phyloP scores from a whole-genome alignment of 2,797 vertebrate species.

The Melanogrammus aeglefinus region DNA sequence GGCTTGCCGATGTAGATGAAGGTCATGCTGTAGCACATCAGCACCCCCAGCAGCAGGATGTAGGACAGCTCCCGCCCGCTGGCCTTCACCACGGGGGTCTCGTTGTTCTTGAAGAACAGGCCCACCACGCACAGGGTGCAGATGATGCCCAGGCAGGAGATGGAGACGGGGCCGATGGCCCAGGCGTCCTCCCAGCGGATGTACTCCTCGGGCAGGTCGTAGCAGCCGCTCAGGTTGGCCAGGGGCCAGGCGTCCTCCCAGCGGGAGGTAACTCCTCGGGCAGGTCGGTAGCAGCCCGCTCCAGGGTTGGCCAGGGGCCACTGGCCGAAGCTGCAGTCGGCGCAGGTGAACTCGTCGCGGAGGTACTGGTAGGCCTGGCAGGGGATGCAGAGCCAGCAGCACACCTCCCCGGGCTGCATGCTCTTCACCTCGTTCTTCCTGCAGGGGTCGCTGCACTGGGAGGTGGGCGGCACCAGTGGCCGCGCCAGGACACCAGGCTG shows the following conservation, averaged over 20 bases:
- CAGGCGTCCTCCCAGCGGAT: conserved; percentile 95
- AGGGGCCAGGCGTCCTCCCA: conserved; percentile 89
- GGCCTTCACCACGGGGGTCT: conserved; percentile 95
- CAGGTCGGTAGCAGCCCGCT: conserved; percentile 90
- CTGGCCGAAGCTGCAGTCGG: conserved; percentile 88
- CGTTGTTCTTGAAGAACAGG: conserved; percentile 88
- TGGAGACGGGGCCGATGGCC: conserved; percentile 92
- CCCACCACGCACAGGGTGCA: conserved; percentile 89
- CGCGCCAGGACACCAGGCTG: conserved; percentile 82
- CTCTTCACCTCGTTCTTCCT: conserved; percentile 95
- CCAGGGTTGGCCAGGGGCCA: conserved; percentile 91
- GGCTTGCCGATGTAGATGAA: conserved; percentile 96
- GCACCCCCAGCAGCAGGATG: conserved; percentile 89
- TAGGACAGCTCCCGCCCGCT: conserved; percentile 79
- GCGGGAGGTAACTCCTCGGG: conserved; percentile 95
- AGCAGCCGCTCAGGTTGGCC: conserved; percentile 88
- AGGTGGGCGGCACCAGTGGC: conserved; percentile 78
- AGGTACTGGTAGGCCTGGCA: conserved; percentile 94
- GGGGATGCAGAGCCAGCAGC: conserved; percentile 98
- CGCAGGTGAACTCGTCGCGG: conserved; percentile 91
- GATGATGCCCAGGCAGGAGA: conserved; percentile 92
- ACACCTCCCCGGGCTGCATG: conserved; percentile 95
- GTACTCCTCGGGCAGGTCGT: conserved; percentile 92
- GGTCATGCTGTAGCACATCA: conserved; percentile 98
- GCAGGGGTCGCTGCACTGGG: conserved; percentile 97